Evolutionary conservation across 2,797 vertebrate genomes (phyloP).

Genomic region (Manis javanica): DNA sequence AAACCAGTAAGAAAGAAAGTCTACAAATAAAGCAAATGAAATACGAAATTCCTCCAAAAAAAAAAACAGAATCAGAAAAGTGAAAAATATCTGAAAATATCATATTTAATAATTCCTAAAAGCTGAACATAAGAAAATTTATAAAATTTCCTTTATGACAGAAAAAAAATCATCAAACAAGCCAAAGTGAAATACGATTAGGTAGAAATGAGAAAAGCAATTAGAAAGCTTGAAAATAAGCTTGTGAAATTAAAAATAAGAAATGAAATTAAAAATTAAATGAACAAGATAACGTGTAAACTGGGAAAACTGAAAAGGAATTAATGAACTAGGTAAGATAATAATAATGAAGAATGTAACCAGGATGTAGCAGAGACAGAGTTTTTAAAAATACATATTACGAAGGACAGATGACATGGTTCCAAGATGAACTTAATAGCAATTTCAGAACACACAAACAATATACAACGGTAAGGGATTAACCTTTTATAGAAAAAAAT

Average conservation of each 20-base stretch:
- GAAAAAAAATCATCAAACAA: background rate
- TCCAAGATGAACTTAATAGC: background rate
- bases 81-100: background rate
- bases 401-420: background rate
- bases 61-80: background rate
- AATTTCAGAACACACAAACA: background rate
- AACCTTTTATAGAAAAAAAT: background rate
- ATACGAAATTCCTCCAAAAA: background rate
- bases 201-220: background rate
- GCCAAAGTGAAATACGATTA: background rate
- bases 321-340: background rate
- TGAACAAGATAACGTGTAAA: background rate
- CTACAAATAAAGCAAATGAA: background rate
- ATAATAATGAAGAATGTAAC: background rate
- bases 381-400: background rate
- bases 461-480: background rate
- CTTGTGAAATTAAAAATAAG: slow-evolving; percentile 20
- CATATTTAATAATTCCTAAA: background rate
- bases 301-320: background rate
- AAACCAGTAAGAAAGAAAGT: background rate
- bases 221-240: background rate
- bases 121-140: background rate
- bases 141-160: background rate
- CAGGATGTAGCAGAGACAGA: background rate
- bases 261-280: background rate